Evolutionary conservation across 2,113 vertebrate genomes (phyloP), one percentile per base, ranked within the genome.

Genomic region (Gracilinanus agilis): DNA sequence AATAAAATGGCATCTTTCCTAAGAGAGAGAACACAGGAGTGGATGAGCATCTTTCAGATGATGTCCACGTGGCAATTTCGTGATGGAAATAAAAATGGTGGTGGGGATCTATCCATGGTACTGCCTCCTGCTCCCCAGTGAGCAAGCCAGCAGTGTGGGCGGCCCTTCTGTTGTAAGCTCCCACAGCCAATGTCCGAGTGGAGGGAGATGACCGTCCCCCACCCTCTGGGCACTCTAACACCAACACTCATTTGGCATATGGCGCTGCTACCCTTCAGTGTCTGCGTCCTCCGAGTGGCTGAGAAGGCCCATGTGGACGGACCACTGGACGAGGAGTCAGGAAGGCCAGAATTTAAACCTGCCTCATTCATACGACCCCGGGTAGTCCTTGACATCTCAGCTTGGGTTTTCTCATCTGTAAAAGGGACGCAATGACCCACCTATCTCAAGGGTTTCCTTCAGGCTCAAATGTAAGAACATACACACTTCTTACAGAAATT

Each of bases 1-100:
- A 99, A 93, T 0, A 98, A 97, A 94, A 99, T 96, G 29, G 99
- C 99, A 1, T 99, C 98, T 96, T 97, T 98, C 98, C 99, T 99
- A 0, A 25, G 9, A 90, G 92, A 96, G 96, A 11, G 97, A 90
- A 95, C 44, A 83, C 21, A 90, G 61, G 53, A 54, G 54, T 90
- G 27, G 61, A 49, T 96, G 89, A 95, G 89, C 44, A 90, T 92
- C 92, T 95, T 49, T 90, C 89, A 53, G 27, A 90, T 90, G 25
- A 90, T 23, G 19, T 7, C 19, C 16, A 21, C 0, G n/a, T 13
- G 8, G 67, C 3, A 11, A 23, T 83, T 40, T 75, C 61, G 29
- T n/a, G 61, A 12, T 19, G 13, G 34, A 34, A 1, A 67, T 16
- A 67, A n/a, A 67, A 34, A 75, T n/a, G 34, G 12, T 19, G 34